Evolutionary conservation across 2,113 vertebrate genomes (phyloP).

Genomic region (Peucedramus taeniatus): DNA sequence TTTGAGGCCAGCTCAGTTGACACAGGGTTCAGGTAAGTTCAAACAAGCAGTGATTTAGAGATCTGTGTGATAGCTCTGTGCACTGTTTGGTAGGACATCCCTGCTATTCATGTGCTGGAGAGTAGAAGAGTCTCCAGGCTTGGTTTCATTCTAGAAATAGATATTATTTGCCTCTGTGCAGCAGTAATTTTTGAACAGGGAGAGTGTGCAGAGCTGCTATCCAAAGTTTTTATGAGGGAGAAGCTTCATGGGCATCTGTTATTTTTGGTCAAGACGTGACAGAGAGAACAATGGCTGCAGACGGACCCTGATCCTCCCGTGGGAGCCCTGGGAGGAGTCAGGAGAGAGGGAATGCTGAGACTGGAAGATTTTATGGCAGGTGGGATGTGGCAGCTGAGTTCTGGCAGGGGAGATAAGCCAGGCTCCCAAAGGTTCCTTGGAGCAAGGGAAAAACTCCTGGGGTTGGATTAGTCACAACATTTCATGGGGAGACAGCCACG

Average conservation of each 20-base stretch:
- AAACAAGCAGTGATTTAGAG: neutral
- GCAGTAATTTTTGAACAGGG: neutral
- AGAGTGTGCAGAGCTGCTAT: neutral
- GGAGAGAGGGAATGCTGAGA: neutral
- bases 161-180: neutral
- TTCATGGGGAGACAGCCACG: neutral
- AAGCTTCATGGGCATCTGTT: neutral
- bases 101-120: neutral
- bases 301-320: neutral
- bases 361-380: neutral
- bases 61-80: neutral
- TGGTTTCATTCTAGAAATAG: neutral
- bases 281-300: neutral
- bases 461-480: neutral
- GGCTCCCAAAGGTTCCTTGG: neutral
- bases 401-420: conserved; percentile 15
- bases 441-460: neutral
- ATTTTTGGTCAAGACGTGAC: neutral
- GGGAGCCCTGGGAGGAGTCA: neutral
- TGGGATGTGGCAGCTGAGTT: neutral
- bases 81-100: neutral
- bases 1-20: neutral
- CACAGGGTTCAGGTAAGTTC: neutral
- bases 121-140: neutral
- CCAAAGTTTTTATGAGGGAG: neutral